Percentiles rank a stretch among this genome's conserved stretches.
Conservation (phyloP, 2,888 invertebrate species). For the Coleophora deauratella region DNA sequence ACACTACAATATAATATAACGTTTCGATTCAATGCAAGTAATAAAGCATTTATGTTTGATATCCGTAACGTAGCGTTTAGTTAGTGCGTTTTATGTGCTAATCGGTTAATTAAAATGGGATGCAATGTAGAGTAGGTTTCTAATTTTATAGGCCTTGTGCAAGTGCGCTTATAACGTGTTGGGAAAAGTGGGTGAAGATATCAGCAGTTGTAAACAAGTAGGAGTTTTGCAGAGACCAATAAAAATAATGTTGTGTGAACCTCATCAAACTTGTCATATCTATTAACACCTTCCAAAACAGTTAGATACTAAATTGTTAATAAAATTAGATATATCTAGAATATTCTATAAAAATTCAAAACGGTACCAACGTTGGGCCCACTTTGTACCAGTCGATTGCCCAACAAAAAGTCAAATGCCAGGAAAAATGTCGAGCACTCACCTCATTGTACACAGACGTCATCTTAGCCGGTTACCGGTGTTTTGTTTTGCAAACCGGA, state of each 20-base stretch:
- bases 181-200: conserved; percentile 18
- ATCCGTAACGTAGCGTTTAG: not conserved
- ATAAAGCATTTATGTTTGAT: not conserved
- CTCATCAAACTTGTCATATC: too few relatives aligned
- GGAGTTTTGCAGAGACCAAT: too few relatives aligned
- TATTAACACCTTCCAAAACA: too few relatives aligned
- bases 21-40: not conserved
- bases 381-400: conserved; percentile 39
- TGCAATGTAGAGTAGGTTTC: conserved; percentile 8
- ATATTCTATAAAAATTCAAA: conserved; percentile 3
- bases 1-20: too few relatives aligned
- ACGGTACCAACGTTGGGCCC: conserved; percentile 28
- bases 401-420: conserved; percentile 60
- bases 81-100: not conserved
- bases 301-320: too few relatives aligned
- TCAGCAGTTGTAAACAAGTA: conserved; percentile 16
- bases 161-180: conserved; percentile 14
- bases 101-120: too few relatives aligned
- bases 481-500: conserved; percentile 43
- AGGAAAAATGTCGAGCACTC: conserved; percentile 63
- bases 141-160: conserved; percentile 15
- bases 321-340: too few relatives aligned
- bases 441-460: conserved; percentile 66
- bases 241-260: too few relatives aligned
- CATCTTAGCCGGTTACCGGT: conserved; percentile 43